These are phyloP conservation scores for Bombus breviceps DNA, from an alignment of 1,140 invertebrate genomes.

Conservation along the genomic window DNA sequence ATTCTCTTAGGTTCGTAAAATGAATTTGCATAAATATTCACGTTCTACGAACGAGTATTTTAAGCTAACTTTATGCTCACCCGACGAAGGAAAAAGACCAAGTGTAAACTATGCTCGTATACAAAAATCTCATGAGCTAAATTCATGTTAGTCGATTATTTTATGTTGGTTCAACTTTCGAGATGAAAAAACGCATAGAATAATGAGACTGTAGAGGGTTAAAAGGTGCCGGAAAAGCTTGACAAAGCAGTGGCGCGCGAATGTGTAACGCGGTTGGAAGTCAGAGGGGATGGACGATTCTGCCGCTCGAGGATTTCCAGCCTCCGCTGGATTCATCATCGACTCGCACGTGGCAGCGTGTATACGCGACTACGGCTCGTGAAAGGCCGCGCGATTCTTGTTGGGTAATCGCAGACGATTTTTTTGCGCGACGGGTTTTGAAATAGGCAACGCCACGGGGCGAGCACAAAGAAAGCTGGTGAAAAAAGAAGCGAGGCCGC, in stretches of 20 bases:
- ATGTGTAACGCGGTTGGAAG: slow-evolving; percentile 43
- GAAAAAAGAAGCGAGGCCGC: slow-evolving; percentile 18
- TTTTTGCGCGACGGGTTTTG: slow-evolving; percentile 59
- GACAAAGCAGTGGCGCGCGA: background rate
- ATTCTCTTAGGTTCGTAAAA: too few species aligned
- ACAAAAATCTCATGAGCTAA: too few species aligned
- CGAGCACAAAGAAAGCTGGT: slow-evolving; percentile 46
- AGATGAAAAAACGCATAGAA: too few species aligned
- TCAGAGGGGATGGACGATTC: background rate
- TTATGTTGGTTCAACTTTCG: too few species aligned
- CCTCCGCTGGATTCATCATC: slow-evolving; percentile 52
- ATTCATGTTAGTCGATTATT: too few species aligned
- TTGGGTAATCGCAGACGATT: slow-evolving; percentile 61
- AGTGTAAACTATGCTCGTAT: too few species aligned
- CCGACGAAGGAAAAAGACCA: too few species aligned
- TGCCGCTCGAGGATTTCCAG: background rate
- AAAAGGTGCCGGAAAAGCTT: too few species aligned
- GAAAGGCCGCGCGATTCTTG: slow-evolving; percentile 60
- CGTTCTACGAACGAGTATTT: too few species aligned
- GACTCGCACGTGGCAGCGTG: slow-evolving; percentile 9
- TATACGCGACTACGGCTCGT: slow-evolving; percentile 41
- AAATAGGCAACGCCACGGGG: slow-evolving; percentile 54
- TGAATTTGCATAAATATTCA: too few species aligned
- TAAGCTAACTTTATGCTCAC: too few species aligned
- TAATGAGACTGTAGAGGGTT: too few species aligned